Evolutionary conservation across 2,888 invertebrate species (phyloP).

Genomic region (Stenurella melanura): DNA sequence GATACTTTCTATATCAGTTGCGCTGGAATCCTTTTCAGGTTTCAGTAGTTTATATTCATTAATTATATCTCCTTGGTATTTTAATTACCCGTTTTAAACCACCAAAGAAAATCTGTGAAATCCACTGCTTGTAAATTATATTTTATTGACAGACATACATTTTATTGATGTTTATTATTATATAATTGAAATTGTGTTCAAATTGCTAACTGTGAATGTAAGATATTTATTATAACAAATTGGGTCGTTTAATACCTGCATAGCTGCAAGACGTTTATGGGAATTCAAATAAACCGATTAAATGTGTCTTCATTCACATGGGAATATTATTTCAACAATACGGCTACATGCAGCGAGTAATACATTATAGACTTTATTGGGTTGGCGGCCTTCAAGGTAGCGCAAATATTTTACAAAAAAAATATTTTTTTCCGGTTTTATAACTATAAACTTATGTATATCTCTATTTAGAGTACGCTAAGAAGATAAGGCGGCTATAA

Average conservation of each 20-base stretch:
- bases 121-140: no score
- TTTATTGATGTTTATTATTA: conserved; percentile 20
- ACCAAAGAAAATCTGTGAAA: conserved; percentile 17
- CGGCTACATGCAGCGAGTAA: conserved; percentile 10
- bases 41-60: not conserved
- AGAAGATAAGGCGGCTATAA: not conserved
- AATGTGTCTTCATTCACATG: conserved; percentile 43
- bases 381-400: conserved; percentile 30
- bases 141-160: not conserved
- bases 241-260: conserved; percentile 17
- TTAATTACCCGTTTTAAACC: not conserved
- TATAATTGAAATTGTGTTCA: conserved; percentile 25
- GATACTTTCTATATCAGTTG: no score
- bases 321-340: conserved; percentile 28
- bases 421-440: conserved; percentile 3
- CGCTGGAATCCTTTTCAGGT: not conserved
- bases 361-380: conserved; percentile 35
- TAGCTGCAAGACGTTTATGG: conserved; percentile 14
- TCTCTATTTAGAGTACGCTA: conserved; percentile 7
- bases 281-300: conserved; percentile 27
- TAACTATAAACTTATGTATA: conserved; percentile 1
- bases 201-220: conserved; percentile 20
- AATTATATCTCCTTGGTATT: not conserved
- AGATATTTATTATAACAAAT: conserved; percentile 34
- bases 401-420: conserved; percentile 14